Base-by-base conservation (phyloP, 2,113 vertebrate genomes). In the Ptilonorhynchus violaceus region DNA sequence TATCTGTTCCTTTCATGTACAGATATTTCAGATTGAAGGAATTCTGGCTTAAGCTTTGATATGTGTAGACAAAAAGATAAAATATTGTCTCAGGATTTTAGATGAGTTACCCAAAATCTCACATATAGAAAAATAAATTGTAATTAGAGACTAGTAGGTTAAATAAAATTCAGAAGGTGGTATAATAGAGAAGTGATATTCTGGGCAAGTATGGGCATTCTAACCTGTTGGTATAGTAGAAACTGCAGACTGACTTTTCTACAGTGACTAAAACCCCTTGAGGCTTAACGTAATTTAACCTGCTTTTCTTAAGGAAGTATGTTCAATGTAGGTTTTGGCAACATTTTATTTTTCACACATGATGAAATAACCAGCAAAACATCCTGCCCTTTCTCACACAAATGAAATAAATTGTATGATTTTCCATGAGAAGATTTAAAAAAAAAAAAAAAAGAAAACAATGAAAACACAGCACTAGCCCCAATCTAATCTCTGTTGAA, bases 221-320 rank as follows among this genome's bases (percentile, higher is more conserved):
- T 39, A 91, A 9, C 42, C 37, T 85, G 77, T 70, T 84, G 23
- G 8, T 80, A 47, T 6, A 87, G 24, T 55, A 92, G 81, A 96
- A 97, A 92, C 81, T 58, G 35, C 2, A 58, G 42, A 88, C 12
- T 50, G 72, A 80, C 63, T 92, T 96, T 77, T 67, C 83, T 91
- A 30, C 59, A 44, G 60, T 95, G 95, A 97, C 93, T 95, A 96
- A 96, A 88, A 50, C 19, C 74, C 80, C 93, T 93, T 73, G 41
- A 86, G 93, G 94, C 83, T 82, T 85, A 87, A 76, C 64, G 50
- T 64, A 87, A 93, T 60, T 92, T 68, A 86, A 89, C 35, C 55
- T 78, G 47, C 67, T 97, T 96, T 94, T 88, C 92, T 95, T 94
- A 81, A 93, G 88, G 86, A 96, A 85, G 88, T 93, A 92, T 66